A percentile compares a stretch with the other conserved stretches of the same genome.
Conservation (phyloP, 2,888 invertebrate genomes). For the Dasysyrphus tricinctus region DNA sequence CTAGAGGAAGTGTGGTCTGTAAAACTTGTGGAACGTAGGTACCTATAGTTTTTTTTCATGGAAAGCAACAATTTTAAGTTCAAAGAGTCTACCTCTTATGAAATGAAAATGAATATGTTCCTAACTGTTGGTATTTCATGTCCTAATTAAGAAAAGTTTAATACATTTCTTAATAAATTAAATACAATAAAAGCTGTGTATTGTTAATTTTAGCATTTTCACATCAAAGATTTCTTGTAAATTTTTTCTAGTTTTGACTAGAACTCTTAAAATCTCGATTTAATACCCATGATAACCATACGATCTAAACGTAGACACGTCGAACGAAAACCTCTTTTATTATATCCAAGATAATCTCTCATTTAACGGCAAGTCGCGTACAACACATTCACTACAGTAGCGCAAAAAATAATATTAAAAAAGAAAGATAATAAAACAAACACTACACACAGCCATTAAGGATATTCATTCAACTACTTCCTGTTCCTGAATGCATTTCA, state of each 20-base stretch:
- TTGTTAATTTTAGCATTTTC: too few relatives aligned
- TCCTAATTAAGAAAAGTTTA: too few relatives aligned
- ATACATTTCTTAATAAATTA: too few relatives aligned
- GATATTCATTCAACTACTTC: slow-evolving; percentile 73
- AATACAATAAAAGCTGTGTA: too few relatives aligned
- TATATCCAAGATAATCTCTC: slow-evolving; percentile 59
- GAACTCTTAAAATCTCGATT: neutral
- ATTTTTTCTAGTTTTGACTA: too few relatives aligned
- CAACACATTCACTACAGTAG: slow-evolving; percentile 25
- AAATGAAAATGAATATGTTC: too few relatives aligned
- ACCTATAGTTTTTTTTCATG: too few relatives aligned
- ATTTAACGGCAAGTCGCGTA: slow-evolving; percentile 71
- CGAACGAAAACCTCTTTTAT: slow-evolving; percentile 10
- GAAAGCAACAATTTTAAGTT: too few relatives aligned
- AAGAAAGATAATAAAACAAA: slow-evolving; percentile 11
- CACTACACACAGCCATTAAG: slow-evolving; percentile 61
- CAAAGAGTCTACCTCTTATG: too few relatives aligned
- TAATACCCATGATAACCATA: neutral
- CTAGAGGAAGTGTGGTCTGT: neutral
- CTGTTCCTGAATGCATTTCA: slow-evolving; percentile 73
- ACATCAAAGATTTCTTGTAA: too few relatives aligned
- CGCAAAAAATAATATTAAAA: neutral
- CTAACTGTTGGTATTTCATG: too few relatives aligned
- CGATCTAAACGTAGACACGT: neutral
- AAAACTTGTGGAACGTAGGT: too few relatives aligned